These are phyloP conservation scores for Struthidea cinerea DNA, from an alignment of 2,113 vertebrate genomes.

Conservation along the genomic window DNA sequence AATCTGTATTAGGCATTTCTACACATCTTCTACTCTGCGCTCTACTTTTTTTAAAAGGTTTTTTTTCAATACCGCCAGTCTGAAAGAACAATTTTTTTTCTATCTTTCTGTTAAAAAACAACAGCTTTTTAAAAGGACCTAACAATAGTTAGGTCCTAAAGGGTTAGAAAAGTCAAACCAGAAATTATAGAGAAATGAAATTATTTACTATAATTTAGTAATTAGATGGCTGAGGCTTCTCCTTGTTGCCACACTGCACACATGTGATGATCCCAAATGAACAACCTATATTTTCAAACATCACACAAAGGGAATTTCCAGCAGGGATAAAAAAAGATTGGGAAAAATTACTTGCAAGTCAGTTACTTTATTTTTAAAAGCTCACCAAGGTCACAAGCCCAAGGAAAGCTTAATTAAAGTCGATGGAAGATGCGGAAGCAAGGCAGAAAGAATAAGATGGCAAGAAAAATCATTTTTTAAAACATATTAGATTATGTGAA, in stretches of 20 bases:
- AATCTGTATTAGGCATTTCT: slow-evolving; percentile 11
- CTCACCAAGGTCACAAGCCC: slow-evolving; percentile 55
- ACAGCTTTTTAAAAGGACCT: no score
- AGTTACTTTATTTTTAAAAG: slow-evolving; percentile 63
- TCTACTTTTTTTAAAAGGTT: neutral
- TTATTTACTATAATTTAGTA: neutral
- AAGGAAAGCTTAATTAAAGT: slow-evolving; percentile 70
- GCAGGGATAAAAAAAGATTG: neutral
- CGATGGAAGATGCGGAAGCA: slow-evolving; percentile 31
- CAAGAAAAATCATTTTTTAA: slow-evolving; percentile 52
- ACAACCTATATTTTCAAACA: slow-evolving; percentile 4
- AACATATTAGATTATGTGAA: slow-evolving; percentile 53
- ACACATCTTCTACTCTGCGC: neutral
- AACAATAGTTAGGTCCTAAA: neutral
- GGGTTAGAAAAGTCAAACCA: neutral
- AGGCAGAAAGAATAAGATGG: slow-evolving; percentile 44
- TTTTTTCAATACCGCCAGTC: neutral
- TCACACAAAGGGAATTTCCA: slow-evolving; percentile 28
- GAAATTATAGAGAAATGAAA: neutral
- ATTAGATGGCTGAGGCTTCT: neutral
- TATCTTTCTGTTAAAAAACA: neutral
- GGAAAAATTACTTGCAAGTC: slow-evolving; percentile 50
- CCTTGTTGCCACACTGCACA: neutral
- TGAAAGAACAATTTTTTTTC: neutral
- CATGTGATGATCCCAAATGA: slow-evolving; percentile 2